Evolutionary conservation across 2,113 vertebrate species (phyloP), one percentile per base, ranked within the genome.

Genomic region (Eurystomus gularis): DNA sequence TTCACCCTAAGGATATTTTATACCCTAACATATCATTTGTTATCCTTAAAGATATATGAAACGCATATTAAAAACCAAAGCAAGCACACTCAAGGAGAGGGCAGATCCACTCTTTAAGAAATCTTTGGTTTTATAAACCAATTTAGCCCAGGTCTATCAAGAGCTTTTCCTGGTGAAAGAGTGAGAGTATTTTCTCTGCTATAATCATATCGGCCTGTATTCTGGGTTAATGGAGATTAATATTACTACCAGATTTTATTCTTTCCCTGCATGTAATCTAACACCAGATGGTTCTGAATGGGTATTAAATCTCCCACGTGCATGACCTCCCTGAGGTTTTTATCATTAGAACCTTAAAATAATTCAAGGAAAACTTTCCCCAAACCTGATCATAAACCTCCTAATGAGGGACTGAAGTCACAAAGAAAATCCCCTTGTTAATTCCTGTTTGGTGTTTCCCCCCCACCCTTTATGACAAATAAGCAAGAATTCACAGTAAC

Each of bases 321-420:
- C 85, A 95, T 95, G 95, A 97, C 96, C 95, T 97, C 87, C 73
- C 89, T 8, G 10, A 96, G 94, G 72, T 95, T 94, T 95, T 95
- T 95, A 97, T 89, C 96, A 95, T 97, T 96, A 96, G 90, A 96
- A 95, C 88, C 57, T 93, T 91, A 97, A 92, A 95, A 97, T 91
- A 96, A 96, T 95, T 96, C 89, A 95, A 95, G 80, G 81, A 95
- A 96, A 95, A 79, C 72, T 85, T 94, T 96, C 80, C 71, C 73
- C 61, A 60, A 91, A 81, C 70, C 77, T 55, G 65, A 95, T 80
- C 91, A 94, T 96, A 96, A 97, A 95, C 89, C 61, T 90, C 60
- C 88, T 97, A 96, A 96, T 91, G 93, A 97, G 92, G 87, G 52
- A 82, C 86, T 86, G 75, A 94, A 97, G 62, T 88, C 70, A 92